Evolutionary conservation across 2,888 invertebrate species (phyloP).

Genomic region (Bhutanitis thaidina): DNA sequence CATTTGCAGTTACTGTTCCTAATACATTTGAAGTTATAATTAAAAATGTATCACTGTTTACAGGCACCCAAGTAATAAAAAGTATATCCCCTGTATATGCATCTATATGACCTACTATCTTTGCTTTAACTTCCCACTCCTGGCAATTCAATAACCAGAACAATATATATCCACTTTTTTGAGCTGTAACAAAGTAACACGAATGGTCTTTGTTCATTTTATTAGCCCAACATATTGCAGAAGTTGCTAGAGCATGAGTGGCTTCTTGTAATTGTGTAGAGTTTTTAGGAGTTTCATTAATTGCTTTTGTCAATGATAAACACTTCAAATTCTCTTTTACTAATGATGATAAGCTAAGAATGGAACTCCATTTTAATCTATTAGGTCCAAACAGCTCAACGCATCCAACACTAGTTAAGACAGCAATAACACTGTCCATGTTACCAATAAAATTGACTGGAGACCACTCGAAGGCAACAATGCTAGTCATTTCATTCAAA

Average conservation of each 20-base stretch:
- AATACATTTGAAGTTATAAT: slow-evolving; percentile 43
- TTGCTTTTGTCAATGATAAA: slow-evolving; percentile 20
- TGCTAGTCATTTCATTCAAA: slow-evolving; percentile 45
- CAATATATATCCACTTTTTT: slow-evolving; percentile 49
- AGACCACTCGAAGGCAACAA: slow-evolving; percentile 50
- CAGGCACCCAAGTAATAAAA: slow-evolving; percentile 45
- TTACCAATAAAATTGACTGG: slow-evolving; percentile 41
- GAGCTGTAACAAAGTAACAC: slow-evolving; percentile 56
- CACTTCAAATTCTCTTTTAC: slow-evolving; percentile 30
- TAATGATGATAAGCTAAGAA: slow-evolving; percentile 43
- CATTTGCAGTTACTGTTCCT: slow-evolving; percentile 44
- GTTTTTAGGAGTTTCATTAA: slow-evolving; percentile 25
- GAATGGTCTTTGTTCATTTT: slow-evolving; percentile 34
- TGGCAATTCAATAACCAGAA: slow-evolving; percentile 47
- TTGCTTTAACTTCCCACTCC: slow-evolving; percentile 26
- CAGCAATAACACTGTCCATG: slow-evolving; percentile 42
- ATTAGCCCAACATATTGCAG: slow-evolving; percentile 54
- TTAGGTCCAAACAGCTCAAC: slow-evolving; percentile 42
- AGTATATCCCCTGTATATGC: slow-evolving; percentile 40
- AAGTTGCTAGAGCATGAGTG: slow-evolving; percentile 42
- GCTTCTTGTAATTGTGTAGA: slow-evolving; percentile 42
- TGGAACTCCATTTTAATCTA: slow-evolving; percentile 37
- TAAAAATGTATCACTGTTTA: slow-evolving; percentile 31
- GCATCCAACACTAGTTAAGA: slow-evolving; percentile 58
- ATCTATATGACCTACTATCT: slow-evolving; percentile 31